Evolutionary conservation across 2,113 vertebrate genomes (phyloP), one percentile per base, ranked within the genome.

Genomic region (Piaya cayana): DNA sequence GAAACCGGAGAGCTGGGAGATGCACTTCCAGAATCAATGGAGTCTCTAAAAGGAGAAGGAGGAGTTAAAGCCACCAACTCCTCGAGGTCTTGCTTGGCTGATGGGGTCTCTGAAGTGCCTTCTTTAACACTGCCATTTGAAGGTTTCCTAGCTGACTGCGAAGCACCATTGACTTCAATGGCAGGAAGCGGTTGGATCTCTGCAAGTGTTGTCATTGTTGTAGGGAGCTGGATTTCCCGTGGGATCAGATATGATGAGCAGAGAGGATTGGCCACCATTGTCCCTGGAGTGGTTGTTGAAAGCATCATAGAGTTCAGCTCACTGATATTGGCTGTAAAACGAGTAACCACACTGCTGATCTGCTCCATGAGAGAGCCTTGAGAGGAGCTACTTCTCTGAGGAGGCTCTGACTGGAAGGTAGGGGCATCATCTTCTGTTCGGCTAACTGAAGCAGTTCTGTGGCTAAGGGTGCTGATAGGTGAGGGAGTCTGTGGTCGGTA

Each of bases 221-320:
- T 98, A 55, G 99, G 98, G 93, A 99, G 98, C 85, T 98, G 99
- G 70, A 99, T 97, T 91, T 99, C 99, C 32, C 97, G 97, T 62
- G 99, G 99, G 81, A 99, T 97, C 97, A 99, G 96, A 86, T 99
- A 99, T 4, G 98, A 98, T 79, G 97, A 98, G 92, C 97, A 98
- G 94, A 97, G 98, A 22, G 96, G 97, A n/a, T 95, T 94, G 91
- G 87, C 91, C n/a, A 95, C 97, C 81, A 97, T 93, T 10, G 98
- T 76, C 52, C 97, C 97, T 12, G 97, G 96, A 1, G 96, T 86
- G 32, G 98, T 29, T 19, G 97, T 97, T 76, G 98, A 97, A 68
- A 99, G 97, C 99, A 99, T 99, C 99, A 99, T 99, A 95, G 97
- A 98, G 97, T 99, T 99, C 93, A 99, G 98, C 97, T 99, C 99